Evolutionary conservation across 1,140 invertebrate genomes (phyloP).

Genomic region (Drosophila kohkoa): DNA sequence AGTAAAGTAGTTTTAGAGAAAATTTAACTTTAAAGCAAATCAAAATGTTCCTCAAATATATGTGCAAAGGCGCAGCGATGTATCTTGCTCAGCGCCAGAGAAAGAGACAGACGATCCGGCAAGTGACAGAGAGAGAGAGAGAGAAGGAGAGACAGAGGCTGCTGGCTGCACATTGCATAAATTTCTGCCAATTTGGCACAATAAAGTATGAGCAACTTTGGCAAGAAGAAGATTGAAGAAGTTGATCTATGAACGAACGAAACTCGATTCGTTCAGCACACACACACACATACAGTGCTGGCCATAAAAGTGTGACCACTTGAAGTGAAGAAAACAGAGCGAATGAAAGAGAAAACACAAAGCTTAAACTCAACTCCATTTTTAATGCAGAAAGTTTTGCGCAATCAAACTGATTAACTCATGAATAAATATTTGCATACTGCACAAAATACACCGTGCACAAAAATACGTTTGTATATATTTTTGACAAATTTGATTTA

Average conservation of each 20-base stretch:
- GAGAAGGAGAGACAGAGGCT: no score
- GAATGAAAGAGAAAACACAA: no score
- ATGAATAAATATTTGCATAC: not conserved
- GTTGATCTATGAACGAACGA: not conserved
- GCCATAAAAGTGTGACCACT: not conserved
- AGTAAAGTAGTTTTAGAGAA: constrained; percentile 3
- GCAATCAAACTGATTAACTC: not conserved
- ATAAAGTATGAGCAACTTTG: constrained; percentile 1
- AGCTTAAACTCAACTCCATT: no score
- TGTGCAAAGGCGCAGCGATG: not conserved
- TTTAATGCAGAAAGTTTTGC: no score
- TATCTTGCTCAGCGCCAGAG: not conserved
- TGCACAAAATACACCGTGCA: not conserved
- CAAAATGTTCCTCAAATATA: constrained; percentile 29
- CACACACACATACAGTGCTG: not conserved
- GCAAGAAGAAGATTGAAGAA: not conserved
- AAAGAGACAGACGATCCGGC: not conserved
- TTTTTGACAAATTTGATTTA: not conserved
- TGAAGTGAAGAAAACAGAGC: no score
- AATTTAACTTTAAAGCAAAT: constrained; percentile 22
- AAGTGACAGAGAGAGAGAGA: constrained; percentile 2
- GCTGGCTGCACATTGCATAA: not conserved
- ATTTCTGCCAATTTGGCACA: constrained; percentile 10
- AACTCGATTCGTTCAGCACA: not conserved
- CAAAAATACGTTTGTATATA: no score